A percentile compares a stretch with the other conserved stretches of the same genome.
Conservation (phyloP, 1,140 invertebrate species). For the Sycophila sp. region DNA sequence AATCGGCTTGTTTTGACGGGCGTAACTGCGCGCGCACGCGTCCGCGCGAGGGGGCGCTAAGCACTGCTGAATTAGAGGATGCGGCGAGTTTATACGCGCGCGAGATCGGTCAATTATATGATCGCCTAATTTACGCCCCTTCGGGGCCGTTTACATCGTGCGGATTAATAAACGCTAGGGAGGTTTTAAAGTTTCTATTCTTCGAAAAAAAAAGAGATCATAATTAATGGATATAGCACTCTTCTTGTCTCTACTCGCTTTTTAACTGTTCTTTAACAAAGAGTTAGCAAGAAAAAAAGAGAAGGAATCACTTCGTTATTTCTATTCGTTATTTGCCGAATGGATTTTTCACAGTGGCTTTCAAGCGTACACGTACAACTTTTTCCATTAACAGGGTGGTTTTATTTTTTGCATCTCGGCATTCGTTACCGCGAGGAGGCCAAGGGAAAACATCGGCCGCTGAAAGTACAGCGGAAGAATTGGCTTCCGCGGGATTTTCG, state of each 20-base stretch:
- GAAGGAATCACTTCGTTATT: too few species aligned
- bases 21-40: conserved; percentile 37
- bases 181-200: too few species aligned
- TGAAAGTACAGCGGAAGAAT: conserved; percentile 30
- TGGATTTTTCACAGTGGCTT: too few species aligned
- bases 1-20: conserved; percentile 36
- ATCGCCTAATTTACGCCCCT: conserved; percentile 20
- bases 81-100: too few species aligned
- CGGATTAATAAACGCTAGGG: too few species aligned
- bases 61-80: neutral
- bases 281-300: too few species aligned
- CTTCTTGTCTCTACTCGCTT: too few species aligned
- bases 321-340: too few species aligned
- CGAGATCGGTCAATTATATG: conserved; percentile 33
- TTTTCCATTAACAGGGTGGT: conserved; percentile 7
- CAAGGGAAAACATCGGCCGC: neutral
- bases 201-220: too few species aligned
- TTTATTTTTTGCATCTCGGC: conserved; percentile 15
- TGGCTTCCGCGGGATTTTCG: conserved; percentile 29
- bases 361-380: too few species aligned
- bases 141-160: neutral
- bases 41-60: neutral
- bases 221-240: too few species aligned
- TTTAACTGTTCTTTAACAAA: too few species aligned
- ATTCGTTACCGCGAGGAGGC: neutral